Evolutionary conservation across 2,888 invertebrate genomes (phyloP).

Genomic region (Sturmia bella): DNA sequence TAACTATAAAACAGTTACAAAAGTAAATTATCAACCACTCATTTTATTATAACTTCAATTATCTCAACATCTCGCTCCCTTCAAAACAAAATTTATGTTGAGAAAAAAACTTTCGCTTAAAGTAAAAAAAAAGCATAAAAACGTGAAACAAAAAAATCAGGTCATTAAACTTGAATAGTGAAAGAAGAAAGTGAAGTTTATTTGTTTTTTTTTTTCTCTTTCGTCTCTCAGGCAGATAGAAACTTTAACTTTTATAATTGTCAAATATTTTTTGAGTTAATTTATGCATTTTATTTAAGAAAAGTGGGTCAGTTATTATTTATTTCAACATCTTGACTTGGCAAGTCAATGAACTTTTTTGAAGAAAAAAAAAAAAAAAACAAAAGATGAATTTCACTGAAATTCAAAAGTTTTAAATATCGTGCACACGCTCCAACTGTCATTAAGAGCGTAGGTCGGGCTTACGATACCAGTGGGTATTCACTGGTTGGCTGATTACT

Average conservation of each 20-base stretch:
- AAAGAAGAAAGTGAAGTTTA: constrained; percentile 63
- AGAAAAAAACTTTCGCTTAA: constrained; percentile 60
- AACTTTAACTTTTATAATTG: constrained; percentile 16
- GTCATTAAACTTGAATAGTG: constrained; percentile 55
- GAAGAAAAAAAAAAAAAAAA: constrained; percentile 6
- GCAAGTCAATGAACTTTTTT: constrained; percentile 35
- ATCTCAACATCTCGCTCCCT: constrained; percentile 12
- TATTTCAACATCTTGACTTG: constrained; percentile 37
- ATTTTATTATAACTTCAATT: not conserved
- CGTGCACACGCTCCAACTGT: not conserved
- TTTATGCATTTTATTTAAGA: constrained; percentile 35
- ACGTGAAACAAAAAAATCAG: constrained; percentile 27
- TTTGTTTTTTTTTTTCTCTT: not conserved
- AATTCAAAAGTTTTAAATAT: constrained; percentile 27
- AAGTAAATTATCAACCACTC: not conserved
- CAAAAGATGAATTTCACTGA: constrained; percentile 41
- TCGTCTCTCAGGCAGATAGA: constrained; percentile 39
- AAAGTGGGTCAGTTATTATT: constrained; percentile 51
- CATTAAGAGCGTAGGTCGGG: not conserved
- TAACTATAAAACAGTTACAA: too few species aligned
- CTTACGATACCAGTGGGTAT: constrained; percentile 18
- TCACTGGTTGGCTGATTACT: not conserved
- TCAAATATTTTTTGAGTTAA: constrained; percentile 47
- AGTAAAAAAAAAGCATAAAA: not conserved
- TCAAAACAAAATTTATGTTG: not conserved